Evolutionary conservation across 1,140 invertebrate genomes (phyloP).

Genomic region (Anoplolepis gracilipes): DNA sequence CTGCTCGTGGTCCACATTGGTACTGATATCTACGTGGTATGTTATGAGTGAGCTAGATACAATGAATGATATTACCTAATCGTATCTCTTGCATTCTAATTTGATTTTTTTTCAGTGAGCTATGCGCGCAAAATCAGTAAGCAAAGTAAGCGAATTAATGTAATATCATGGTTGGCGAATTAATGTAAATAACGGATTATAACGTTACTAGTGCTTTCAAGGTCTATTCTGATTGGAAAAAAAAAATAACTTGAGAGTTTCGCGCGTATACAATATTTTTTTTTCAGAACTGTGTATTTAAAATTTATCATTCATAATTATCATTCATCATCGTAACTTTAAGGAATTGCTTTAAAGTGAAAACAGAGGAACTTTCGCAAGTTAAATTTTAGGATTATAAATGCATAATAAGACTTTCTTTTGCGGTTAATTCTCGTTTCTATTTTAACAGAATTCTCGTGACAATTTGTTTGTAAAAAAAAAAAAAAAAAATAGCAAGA

Average conservation of each 20-base stretch:
- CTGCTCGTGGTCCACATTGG: slow-evolving; percentile 69
- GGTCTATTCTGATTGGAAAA: not conserved
- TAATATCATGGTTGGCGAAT: too few species aligned
- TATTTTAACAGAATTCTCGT: not conserved
- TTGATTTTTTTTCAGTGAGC: not conserved
- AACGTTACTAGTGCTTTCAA: not conserved
- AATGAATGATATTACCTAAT: slow-evolving; percentile 43
- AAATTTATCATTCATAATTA: slow-evolving; percentile 3
- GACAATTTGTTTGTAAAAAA: not conserved
- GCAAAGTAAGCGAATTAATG: not conserved
- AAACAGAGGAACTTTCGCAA: not conserved
- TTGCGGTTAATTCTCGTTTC: not conserved
- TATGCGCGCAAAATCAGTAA: not conserved
- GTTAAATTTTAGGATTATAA: not conserved
- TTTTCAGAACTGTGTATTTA: not conserved
- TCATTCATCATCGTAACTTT: not conserved
- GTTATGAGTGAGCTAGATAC: slow-evolving; percentile 42
- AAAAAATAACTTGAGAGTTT: not conserved
- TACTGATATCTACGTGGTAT: slow-evolving; percentile 65
- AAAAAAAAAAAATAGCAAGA: not conserved
- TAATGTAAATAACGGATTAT: not conserved
- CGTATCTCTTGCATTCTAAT: slow-evolving; percentile 21
- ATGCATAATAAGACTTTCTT: not conserved
- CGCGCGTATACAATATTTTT: not conserved
- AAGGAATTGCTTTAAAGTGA: not conserved